phyloP scores from a whole-genome alignment of 1,140 invertebrate species.

The Caenorhabditis inopinata region DNA sequence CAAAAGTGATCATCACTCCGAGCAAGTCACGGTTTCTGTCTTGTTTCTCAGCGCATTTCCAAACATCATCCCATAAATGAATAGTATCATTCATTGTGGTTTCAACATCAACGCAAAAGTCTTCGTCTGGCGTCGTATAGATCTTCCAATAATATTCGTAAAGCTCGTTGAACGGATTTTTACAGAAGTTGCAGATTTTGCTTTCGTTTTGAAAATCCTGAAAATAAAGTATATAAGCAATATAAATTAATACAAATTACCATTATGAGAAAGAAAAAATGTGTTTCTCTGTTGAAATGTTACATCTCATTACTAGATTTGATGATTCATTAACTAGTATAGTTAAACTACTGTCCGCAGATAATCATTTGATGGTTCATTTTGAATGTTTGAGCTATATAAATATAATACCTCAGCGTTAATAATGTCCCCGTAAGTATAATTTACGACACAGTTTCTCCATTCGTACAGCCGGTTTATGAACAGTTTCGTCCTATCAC shows the following conservation, averaged over 20 bases:
- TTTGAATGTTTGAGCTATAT: too few relatives aligned
- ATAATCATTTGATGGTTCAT: too few relatives aligned
- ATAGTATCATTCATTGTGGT: conserved; percentile 64
- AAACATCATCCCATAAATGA: conserved; percentile 59
- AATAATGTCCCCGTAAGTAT: background rate
- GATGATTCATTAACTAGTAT: too few relatives aligned
- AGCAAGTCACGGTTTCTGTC: conserved; percentile 52
- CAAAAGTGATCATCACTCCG: conserved; percentile 48
- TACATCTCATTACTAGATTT: too few relatives aligned
- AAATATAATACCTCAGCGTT: too few relatives aligned
- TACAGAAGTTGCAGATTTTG: conserved; percentile 54
- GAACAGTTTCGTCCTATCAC: conserved; percentile 54
- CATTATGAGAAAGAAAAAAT: too few relatives aligned
- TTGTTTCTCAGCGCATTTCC: conserved; percentile 52
- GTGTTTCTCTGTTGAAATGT: too few relatives aligned
- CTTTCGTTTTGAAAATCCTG: conserved; percentile 20
- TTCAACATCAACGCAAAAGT: conserved; percentile 58
- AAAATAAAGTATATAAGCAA: too few relatives aligned
- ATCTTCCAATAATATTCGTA: conserved; percentile 62
- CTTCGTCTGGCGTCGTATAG: conserved; percentile 56
- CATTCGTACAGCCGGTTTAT: conserved; percentile 43
- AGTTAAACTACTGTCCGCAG: too few relatives aligned
- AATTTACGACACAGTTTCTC: conserved; percentile 55
- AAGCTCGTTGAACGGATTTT: conserved; percentile 51
- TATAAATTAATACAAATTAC: too few relatives aligned